Percentiles rank a stretch among this genome's conserved stretches.
These are phyloP conservation scores for Drosophila erecta DNA, from an alignment of 1,140 invertebrate genomes.

Conservation along the genomic window DNA sequence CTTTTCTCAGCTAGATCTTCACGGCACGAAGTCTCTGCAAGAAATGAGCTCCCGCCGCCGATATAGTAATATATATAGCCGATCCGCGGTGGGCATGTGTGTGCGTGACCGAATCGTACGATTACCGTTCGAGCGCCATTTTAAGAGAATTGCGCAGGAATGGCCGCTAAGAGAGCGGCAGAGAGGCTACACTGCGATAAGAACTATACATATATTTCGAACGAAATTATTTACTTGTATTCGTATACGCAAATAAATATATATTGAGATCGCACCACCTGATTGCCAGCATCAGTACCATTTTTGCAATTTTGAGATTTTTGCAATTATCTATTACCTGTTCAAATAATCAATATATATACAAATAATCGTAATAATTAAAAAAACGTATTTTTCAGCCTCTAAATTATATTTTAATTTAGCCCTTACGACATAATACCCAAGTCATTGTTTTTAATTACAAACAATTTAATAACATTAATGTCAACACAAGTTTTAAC, in stretches of 20 bases:
- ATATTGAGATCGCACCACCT: background rate
- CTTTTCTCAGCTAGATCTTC: slow-evolving; percentile 38
- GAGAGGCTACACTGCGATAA: slow-evolving; percentile 24
- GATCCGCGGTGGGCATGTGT: background rate
- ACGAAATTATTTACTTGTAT: background rate
- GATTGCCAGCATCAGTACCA: no score
- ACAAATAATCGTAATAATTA: no score
- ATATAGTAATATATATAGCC: slow-evolving; percentile 65
- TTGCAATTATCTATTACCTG: no score
- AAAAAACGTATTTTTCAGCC: no score
- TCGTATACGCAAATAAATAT: background rate
- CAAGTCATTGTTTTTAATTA: background rate
- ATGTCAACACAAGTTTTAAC: no score
- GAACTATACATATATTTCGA: background rate
- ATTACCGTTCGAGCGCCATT: slow-evolving; percentile 51
- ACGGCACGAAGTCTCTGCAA: slow-evolving; percentile 69
- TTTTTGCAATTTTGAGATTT: no score
- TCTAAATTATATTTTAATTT: background rate
- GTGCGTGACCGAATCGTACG: slow-evolving; percentile 10
- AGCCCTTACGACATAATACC: background rate
- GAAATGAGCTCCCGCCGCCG: slow-evolving; percentile 65
- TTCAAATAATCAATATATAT: background rate
- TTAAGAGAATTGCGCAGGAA: slow-evolving; percentile 49
- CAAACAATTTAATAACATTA: background rate
- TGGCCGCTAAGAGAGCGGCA: slow-evolving; percentile 26